phyloP scores from a whole-genome alignment of 2,888 invertebrate species.

The Callyntrura guangdongensis region DNA sequence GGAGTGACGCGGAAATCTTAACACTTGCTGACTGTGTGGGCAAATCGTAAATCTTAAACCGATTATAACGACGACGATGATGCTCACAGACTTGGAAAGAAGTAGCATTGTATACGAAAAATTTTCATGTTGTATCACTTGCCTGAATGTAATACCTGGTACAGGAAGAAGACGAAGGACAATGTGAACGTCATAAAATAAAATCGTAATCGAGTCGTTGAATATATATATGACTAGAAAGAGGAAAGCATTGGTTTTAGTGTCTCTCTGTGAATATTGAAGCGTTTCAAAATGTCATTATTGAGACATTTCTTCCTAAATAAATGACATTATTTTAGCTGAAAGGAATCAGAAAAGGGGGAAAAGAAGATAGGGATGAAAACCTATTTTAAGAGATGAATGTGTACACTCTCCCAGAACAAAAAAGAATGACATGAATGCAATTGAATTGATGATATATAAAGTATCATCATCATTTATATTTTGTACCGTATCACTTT shows the following conservation, averaged over 20 bases:
- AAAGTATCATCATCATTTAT: constrained; percentile 17
- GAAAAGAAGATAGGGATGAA: constrained; percentile 19
- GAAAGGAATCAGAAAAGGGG: constrained; percentile 26
- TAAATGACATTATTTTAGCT: constrained; percentile 66
- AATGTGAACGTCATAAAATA: background rate
- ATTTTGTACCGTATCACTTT: background rate
- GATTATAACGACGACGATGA: no score
- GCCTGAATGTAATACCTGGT: no score
- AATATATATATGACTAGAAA: background rate
- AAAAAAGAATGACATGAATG: constrained; percentile 56
- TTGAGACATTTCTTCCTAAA: constrained; percentile 55
- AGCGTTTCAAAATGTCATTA: constrained; percentile 66
- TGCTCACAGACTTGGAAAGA: no score
- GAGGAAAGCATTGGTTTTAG: background rate
- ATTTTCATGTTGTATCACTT: no score
- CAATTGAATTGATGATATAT: constrained; percentile 59
- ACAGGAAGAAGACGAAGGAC: no score
- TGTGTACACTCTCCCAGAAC: constrained; percentile 40
- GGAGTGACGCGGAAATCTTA: no score
- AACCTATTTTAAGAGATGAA: constrained; percentile 55
- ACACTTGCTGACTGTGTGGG: no score
- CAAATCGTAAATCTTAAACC: no score
- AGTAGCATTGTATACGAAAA: no score
- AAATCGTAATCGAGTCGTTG: background rate
- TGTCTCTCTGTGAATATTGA: constrained; percentile 58